Conservation (phyloP, 35 echinoderm and acorn worm genomes). For the Strongylocentrotus purpuratus region DNA sequence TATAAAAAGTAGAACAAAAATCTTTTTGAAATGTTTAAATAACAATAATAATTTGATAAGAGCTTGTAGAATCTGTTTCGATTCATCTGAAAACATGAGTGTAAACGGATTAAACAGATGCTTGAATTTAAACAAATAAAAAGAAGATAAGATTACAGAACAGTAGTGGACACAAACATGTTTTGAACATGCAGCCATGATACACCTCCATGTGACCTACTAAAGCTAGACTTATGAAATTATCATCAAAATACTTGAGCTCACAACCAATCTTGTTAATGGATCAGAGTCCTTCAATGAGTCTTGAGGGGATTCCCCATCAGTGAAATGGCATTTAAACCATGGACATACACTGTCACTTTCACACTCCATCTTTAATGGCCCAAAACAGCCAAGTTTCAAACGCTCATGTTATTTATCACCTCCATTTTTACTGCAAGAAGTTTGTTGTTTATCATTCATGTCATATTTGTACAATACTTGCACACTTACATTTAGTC, state of each 20-base stretch:
- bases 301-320: background rate
- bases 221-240: background rate
- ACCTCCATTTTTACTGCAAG: background rate
- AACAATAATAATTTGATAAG: too few relatives aligned
- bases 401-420: background rate
- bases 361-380: background rate
- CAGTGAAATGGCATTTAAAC: background rate
- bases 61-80: too few relatives aligned
- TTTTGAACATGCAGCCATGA: background rate
- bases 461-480: background rate
- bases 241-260: background rate
- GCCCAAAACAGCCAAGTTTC: background rate
- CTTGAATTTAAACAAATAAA: too few relatives aligned
- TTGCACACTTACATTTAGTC: background rate
- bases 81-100: too few relatives aligned
- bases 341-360: background rate
- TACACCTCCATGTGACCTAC: background rate
- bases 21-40: too few relatives aligned
- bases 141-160: background rate
- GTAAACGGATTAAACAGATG: too few relatives aligned
- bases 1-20: too few relatives aligned
- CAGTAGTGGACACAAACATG: background rate
- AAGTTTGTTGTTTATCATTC: background rate
- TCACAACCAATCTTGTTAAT: background rate
- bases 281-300: background rate